phyloP scores from a whole-genome alignment of 2,888 invertebrate genomes.

The Sicus ferrugineus region DNA sequence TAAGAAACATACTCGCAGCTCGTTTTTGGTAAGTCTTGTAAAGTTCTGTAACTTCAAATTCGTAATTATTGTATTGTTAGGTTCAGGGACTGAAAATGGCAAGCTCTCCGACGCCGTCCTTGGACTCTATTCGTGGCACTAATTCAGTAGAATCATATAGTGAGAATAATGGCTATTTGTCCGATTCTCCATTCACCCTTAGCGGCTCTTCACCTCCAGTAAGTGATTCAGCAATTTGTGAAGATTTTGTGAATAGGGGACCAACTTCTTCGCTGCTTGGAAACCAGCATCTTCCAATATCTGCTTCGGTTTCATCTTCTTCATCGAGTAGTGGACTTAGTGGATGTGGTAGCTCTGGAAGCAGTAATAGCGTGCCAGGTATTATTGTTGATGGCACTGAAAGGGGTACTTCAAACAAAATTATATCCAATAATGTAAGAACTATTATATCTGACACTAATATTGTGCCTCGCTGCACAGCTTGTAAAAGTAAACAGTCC shows the following conservation, averaged over 20 bases:
- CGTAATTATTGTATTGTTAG: background rate
- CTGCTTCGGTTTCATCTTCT: conserved; percentile 56
- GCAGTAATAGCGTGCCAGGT: conserved; percentile 66
- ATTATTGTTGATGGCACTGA: conserved; percentile 33
- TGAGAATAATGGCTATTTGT: conserved; percentile 81
- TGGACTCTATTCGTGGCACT: conserved; percentile 86
- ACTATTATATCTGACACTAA: conserved; percentile 59
- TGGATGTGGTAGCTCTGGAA: conserved; percentile 69
- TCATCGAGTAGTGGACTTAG: conserved; percentile 67
- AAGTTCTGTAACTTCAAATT: background rate
- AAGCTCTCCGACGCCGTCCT: conserved; percentile 86
- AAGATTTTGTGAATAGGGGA: conserved; percentile 67
- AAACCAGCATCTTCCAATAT: conserved; percentile 61
- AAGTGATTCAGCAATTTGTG: conserved; percentile 84
- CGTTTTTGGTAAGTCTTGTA: background rate
- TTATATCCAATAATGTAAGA: conserved; percentile 51
- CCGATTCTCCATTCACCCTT: conserved; percentile 80
- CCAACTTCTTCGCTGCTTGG: conserved; percentile 47
- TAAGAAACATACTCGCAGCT: too few species aligned
- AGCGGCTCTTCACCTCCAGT: conserved; percentile 89
- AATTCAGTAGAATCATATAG: conserved; percentile 88
- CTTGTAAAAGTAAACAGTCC: conserved; percentile 94
- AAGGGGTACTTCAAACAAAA: conserved; percentile 44
- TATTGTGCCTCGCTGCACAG: conserved; percentile 81
- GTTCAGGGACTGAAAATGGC: conserved; percentile 76